Base-by-base conservation (phyloP, 2,888 invertebrate species). In the Drosophila maculinotata region DNA sequence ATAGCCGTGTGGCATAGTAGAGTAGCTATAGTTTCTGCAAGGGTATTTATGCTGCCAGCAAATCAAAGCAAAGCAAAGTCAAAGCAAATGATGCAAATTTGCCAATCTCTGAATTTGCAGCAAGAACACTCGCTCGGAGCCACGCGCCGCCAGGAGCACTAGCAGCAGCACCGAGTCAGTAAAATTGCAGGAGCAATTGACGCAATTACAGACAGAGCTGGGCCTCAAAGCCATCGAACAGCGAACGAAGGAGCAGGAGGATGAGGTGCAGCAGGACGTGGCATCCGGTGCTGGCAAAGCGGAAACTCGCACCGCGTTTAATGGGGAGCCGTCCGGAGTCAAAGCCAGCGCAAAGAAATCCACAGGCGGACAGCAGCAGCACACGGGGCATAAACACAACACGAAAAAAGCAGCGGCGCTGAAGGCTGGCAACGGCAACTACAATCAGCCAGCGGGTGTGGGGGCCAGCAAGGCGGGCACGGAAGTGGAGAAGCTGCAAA, bases 101-200 rank as follows among this genome's bases (percentile, higher is more conserved):
- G 45, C 64, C 49, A 62, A 68, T 76, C 52, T 59, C 9, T 75
- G 14, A 30, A 41, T 42, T 76, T 71, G 56, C 76, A 90, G 90
- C 58, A 90, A 90, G 79, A 90, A 90, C 71, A 89, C 90, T n/a
- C 87, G 89, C 69, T 89, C 90, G 36, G 89, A 90, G 64, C 90
- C 90, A 10, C 78, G 84, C 48, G 62, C 67, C 52, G 58, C 68
- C 30, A 33, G 64, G 49, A 54, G 59, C 64, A 41, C 69, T 73
- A 41, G 38, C 17, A 59, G 28, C 63, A 58, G 59, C 77, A 83
- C 36, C 42, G 87, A 77, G 47, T 68, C 87, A 17, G 68, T 65
- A 87, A 72, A 92, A 84, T 79, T 87, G 89, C 91, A 69, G 92
- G 92, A 92, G 76, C 89, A 88, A 84, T 83, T 87, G 71, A 91